phyloP scores from a whole-genome alignment of 2,797 vertebrate species.

The Tamandua tetradactyla region DNA sequence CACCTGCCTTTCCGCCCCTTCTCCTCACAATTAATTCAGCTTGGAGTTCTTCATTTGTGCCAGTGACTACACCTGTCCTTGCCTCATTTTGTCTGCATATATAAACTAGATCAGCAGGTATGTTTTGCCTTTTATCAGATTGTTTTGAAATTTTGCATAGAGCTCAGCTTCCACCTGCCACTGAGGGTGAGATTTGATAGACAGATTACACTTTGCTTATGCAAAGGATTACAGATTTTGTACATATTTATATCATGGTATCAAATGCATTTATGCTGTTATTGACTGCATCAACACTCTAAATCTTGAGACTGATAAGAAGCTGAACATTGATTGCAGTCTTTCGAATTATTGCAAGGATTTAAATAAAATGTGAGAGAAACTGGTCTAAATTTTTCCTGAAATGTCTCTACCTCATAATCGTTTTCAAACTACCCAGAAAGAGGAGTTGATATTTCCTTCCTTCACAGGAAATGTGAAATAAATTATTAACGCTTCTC shows the following conservation, averaged over 20 bases:
- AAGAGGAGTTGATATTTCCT: no score
- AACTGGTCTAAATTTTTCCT: no score
- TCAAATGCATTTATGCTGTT: no score
- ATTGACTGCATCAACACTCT: no score
- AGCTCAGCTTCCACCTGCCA: not conserved
- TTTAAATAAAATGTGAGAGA: no score
- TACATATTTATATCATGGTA: no score
- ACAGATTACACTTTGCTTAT: not conserved
- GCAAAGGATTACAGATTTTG: no score
- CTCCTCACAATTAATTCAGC: not conserved
- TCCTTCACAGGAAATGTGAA: not conserved
- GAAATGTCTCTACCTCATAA: no score
- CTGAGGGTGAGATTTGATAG: fast-evolving
- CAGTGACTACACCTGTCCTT: fast-evolving
- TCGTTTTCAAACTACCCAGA: not conserved
- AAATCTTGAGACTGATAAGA: no score
- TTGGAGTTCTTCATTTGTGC: not conserved
- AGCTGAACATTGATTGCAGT: no score
- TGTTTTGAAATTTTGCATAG: not conserved
- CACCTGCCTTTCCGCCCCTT: not conserved
- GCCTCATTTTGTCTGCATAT: not conserved
- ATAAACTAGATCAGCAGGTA: fast-evolving
- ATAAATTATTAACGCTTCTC: not conserved
- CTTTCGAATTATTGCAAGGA: no score
- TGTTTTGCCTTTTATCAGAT: not conserved